These are phyloP conservation scores for Lontra canadensis DNA, from an alignment of 2,113 vertebrate species.

Conservation along the genomic window DNA sequence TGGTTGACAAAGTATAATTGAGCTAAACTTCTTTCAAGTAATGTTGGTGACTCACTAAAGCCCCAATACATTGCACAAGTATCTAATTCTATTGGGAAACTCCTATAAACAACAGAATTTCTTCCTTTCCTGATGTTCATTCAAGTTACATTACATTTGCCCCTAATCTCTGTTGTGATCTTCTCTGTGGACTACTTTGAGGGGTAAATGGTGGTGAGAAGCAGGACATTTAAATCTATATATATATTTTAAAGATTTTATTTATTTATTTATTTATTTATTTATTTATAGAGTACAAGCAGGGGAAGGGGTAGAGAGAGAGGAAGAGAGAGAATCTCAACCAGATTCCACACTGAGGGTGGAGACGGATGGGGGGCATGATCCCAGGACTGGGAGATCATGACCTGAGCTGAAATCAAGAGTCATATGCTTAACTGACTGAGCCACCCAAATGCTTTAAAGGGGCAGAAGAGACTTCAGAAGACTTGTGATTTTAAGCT, in stretches of 20 bases:
- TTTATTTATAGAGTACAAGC: neutral
- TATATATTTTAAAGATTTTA: neutral
- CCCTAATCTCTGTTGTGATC: neutral
- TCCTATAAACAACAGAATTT: neutral
- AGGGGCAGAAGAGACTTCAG: neutral
- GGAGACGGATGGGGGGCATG: neutral
- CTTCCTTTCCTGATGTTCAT: neutral
- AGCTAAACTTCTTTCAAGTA: neutral
- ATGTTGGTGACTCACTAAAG: neutral
- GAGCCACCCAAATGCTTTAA: neutral
- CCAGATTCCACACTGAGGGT: neutral
- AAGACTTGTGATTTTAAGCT: neutral
- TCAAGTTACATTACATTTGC: neutral
- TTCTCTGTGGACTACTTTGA: neutral
- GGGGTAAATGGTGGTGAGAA: neutral
- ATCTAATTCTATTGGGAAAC: conserved; percentile 31
- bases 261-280: too few species aligned
- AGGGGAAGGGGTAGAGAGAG: neutral
- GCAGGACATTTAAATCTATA: neutral
- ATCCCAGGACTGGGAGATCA: neutral
- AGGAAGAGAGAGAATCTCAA: neutral
- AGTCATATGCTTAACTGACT: neutral
- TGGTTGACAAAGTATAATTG: conserved; percentile 42
- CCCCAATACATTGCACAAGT: neutral
- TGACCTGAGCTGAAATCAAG: neutral